Base-by-base conservation (phyloP, 2,113 vertebrate species). In the Helogale parvula region DNA sequence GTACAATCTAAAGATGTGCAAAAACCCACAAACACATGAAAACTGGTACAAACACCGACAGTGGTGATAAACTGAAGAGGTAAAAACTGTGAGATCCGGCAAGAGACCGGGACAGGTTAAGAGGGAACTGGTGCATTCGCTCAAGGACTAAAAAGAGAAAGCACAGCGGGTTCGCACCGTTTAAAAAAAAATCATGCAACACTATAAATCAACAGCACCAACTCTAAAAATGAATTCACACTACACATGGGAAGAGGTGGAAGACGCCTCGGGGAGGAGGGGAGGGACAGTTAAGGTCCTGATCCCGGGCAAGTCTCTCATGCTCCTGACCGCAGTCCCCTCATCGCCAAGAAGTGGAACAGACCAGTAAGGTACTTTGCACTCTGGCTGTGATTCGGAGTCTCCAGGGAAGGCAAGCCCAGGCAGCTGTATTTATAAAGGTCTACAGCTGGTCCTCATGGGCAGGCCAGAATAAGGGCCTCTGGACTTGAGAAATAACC, bases 81-180 rank as follows among this genome's bases (percentile, higher is more conserved):
- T 8, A 45, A 74, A 63, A 79, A 54, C 31, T 23, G 41, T 7
- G n/a, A 76, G 65, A 66, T n/a, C 35, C 82, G 81, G 85, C 66
- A 52, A 41, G 74, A 93, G 86, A 87, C 50, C 10, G 3, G 2
- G 15, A 14, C 23, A 41, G 38, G 80, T 50, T 25, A 81, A 87
- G 63, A 88, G 65, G 41, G 76, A 72, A 83, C 5, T 52, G 31
- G 0, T 47, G 60, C 65, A 57, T 15, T 52, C 45, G 4, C 13
- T 66, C 91, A 96, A 86, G 88, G 23, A 52, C 52, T 93, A 84
- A 92, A 96, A 57, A 80, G 54, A 41, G 83, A 93, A 88, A 65
- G 41, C 23, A 12, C 21, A 71, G 54, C 13, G 60, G 38, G n/a
- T 76, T 94, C 84, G 83, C 35, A 50, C 1, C 52, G 35, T 94